Evolutionary conservation across 2,113 vertebrate species (phyloP), one percentile per base, ranked within the genome.

Genomic region (Natator depressus): DNA sequence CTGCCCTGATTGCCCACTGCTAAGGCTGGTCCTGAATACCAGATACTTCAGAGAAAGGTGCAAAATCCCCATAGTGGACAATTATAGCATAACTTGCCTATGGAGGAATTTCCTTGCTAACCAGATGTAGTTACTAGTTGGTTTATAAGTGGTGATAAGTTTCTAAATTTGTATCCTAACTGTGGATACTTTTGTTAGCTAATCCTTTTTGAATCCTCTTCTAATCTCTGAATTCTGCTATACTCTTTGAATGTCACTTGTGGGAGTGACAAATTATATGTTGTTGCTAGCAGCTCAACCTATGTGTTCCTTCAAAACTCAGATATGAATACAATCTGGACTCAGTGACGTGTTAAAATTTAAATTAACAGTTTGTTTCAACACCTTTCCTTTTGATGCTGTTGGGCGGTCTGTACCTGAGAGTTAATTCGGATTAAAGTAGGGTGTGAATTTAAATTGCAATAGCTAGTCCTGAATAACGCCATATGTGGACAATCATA

Each of bases 251-350:
- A 19, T 27, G 0, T n/a, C n/a, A n/a, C n/a, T 46, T 78, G 10
- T 3, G 0, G 16, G 25, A 91, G 38, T 75, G 51, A 72, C 13
- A 55, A 78, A 35, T 25, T 82, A 7, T 51, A 38, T 0, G 0
- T 29, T 62, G 6, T 55, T 35, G 22, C 16, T 14, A 22, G n/a
- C 54, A 94, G 9, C 27, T 84, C 62, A 80, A 9, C 12, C 53
- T 12, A 49, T 72, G 6, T 55, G 14, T 54, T 89, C 29, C 50
- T 82, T 4, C 69, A 76, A 46, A 81, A 55, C 24, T 91, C 62
- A 35, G 16, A 94, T 91, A 51, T 10, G 49, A 62, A 51, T 80
- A 93, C 78, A 0, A 3, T 69, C 14, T 78, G 29, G 76, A 57
- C 12, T 29, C 10, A 65, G 11, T 24, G 22, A 46, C n/a, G 6